phyloP scores from a whole-genome alignment of 2,113 vertebrate genomes.

The Poecile atricapillus region DNA sequence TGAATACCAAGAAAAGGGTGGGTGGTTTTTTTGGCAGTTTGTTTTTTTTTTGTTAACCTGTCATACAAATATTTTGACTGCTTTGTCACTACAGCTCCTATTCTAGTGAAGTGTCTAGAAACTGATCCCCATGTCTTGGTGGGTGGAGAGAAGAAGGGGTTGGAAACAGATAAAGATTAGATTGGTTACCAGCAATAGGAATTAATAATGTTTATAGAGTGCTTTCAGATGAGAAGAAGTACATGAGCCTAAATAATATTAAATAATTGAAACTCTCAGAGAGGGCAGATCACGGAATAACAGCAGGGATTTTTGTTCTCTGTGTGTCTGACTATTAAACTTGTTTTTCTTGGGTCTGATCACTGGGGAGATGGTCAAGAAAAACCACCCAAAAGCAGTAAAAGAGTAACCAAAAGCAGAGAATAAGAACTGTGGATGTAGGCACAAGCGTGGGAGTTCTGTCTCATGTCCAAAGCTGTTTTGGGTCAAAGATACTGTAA shows the following conservation, averaged over 20 bases:
- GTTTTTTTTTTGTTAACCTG: background rate
- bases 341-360: background rate
- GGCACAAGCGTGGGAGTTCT: background rate
- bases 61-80: background rate
- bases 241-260: background rate
- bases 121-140: background rate
- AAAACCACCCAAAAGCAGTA: background rate
- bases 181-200: background rate
- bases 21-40: background rate
- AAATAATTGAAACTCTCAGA: background rate
- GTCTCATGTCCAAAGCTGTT: background rate
- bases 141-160: background rate
- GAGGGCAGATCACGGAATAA: background rate
- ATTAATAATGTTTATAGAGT: background rate
- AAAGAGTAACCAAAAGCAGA: background rate
- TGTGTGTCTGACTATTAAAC: background rate
- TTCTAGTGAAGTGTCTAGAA: background rate
- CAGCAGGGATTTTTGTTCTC: background rate
- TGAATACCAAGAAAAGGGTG: background rate
- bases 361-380: background rate
- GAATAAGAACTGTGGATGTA: background rate
- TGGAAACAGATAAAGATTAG: background rate
- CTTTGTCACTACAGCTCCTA: background rate
- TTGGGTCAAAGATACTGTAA: background rate
- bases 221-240: background rate